phyloP scores from a whole-genome alignment of 2,888 invertebrate species.

The Polydrusus pterygomalis region DNA sequence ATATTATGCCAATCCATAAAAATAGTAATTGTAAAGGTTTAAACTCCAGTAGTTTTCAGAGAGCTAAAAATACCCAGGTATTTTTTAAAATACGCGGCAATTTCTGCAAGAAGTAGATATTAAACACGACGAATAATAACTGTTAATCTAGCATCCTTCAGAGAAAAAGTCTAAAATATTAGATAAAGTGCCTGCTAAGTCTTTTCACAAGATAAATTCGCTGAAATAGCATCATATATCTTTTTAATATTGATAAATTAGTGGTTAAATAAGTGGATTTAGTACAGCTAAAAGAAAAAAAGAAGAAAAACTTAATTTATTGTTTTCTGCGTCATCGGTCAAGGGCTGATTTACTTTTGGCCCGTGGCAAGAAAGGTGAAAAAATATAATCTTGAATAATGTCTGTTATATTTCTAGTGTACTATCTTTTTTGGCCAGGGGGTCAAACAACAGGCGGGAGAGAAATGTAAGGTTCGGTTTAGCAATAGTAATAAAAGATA shows the following conservation, averaged over 20 bases:
- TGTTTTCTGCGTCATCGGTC: constrained; percentile 34
- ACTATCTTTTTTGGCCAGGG: constrained; percentile 23
- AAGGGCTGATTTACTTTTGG: constrained; percentile 20
- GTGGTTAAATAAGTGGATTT: constrained; percentile 35
- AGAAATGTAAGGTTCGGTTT: background rate
- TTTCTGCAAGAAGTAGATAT: too few relatives aligned
- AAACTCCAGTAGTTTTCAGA: too few relatives aligned
- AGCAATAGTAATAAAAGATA: background rate
- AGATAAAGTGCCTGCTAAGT: constrained; percentile 13
- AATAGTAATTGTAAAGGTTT: too few relatives aligned
- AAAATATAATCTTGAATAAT: constrained; percentile 39
- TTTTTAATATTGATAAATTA: constrained; percentile 42
- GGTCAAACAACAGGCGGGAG: background rate
- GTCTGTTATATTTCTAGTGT: constrained; percentile 31
- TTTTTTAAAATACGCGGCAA: too few relatives aligned
- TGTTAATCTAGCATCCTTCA: background rate
- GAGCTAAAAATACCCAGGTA: too few relatives aligned
- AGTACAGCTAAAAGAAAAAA: constrained; percentile 8
- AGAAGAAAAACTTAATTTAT: constrained; percentile 11
- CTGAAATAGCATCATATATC: constrained; percentile 26
- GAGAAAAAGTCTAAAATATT: constrained; percentile 20
- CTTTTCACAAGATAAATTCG: constrained; percentile 21
- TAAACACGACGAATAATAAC: constrained; percentile 6
- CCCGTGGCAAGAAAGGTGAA: constrained; percentile 29
- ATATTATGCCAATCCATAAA: too few relatives aligned